These are phyloP conservation scores for Maccullochella peelii DNA, from an alignment of 2,113 vertebrate genomes.

Conservation along the genomic window DNA sequence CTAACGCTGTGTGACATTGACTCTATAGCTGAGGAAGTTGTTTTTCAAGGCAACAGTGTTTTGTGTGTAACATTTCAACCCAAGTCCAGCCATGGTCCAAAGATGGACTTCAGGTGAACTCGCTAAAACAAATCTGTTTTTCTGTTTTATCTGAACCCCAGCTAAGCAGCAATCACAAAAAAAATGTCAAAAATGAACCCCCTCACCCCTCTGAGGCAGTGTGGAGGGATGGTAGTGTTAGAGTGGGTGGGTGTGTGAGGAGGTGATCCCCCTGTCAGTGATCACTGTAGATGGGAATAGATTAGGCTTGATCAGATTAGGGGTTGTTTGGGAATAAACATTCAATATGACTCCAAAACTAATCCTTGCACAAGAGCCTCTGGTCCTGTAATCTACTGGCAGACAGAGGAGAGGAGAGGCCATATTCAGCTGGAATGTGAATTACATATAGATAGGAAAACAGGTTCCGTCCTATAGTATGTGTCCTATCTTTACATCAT, in stretches of 20 bases:
- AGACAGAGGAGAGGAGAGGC: conserved; percentile 6
- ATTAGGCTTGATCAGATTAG: conserved; percentile 74
- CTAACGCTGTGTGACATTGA: neutral
- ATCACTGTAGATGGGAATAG: conserved; percentile 73
- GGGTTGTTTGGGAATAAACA: conserved; percentile 76
- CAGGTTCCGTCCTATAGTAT: neutral
- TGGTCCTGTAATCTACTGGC: conserved; percentile 42
- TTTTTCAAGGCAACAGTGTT: conserved; percentile 8
- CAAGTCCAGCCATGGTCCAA: neutral
- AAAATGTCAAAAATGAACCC: conserved; percentile 38
- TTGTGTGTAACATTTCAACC: neutral
- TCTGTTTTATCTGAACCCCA: conserved; percentile 18
- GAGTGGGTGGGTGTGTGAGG: conserved; percentile 12
- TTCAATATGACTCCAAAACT: conserved; percentile 63
- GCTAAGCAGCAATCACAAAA: conserved; percentile 38
- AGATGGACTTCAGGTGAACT: neutral
- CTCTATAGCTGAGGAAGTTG: neutral
- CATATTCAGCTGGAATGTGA: conserved; percentile 1
- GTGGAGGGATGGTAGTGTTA: neutral
- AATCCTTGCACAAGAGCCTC: conserved; percentile 58
- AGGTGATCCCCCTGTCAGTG: conserved; percentile 37
- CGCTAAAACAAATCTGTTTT: neutral
- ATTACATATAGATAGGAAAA: neutral
- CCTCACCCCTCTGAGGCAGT: conserved; percentile 3
- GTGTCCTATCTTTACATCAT: neutral